Conservation (phyloP, 2,888 invertebrate species). For the Ormyrus thymus region DNA sequence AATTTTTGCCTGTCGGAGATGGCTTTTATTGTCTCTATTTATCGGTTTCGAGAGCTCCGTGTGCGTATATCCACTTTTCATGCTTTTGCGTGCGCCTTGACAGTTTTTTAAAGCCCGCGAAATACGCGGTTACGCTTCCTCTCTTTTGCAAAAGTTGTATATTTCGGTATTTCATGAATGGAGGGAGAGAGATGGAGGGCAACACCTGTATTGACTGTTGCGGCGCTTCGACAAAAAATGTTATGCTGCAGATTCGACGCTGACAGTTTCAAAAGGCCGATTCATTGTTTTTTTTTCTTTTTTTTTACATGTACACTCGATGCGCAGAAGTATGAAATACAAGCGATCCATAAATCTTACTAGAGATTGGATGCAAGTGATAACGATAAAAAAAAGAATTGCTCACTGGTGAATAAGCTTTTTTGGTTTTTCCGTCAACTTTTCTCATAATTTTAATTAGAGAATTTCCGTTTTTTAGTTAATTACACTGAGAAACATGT, state of each 20-base stretch:
- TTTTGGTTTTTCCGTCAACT: background rate
- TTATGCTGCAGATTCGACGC: conserved; percentile 20
- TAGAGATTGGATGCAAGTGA: conserved; percentile 23
- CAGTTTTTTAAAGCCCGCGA: conserved; percentile 39
- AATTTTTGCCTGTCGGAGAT: background rate
- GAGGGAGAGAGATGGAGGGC: background rate
- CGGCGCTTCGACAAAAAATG: conserved; percentile 13
- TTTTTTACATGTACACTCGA: background rate
- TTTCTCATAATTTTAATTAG: no score
- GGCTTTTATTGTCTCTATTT: conserved; percentile 44
- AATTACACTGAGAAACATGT: background rate
- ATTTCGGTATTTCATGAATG: conserved; percentile 5
- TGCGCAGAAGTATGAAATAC: conserved; percentile 9
- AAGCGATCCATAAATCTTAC: conserved; percentile 4
- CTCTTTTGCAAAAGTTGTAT: conserved; percentile 6
- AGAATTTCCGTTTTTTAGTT: no score
- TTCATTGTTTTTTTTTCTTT: conserved; percentile 9
- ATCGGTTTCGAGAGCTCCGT: conserved; percentile 6
- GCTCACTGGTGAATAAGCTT: background rate
- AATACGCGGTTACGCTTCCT: background rate
- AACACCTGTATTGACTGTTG: conserved; percentile 26
- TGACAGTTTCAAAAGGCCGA: conserved; percentile 31
- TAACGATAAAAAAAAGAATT: conserved; percentile 23
- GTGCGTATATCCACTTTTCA: conserved; percentile 5
- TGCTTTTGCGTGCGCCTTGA: conserved; percentile 11